phyloP scores from a whole-genome alignment of 2,797 vertebrate genomes.

The Pteropus rufus region DNA sequence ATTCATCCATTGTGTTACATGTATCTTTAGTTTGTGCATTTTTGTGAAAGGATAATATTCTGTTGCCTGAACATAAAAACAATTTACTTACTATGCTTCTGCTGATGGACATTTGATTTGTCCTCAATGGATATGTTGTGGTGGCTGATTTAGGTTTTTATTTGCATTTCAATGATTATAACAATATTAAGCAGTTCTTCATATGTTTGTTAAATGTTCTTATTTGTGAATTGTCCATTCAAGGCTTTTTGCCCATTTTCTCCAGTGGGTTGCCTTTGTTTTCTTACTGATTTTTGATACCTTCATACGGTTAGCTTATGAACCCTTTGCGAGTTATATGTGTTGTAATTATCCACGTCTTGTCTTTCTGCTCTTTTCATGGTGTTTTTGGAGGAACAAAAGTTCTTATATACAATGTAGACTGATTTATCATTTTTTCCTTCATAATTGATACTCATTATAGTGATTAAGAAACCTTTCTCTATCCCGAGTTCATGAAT shows the following conservation, averaged over 20 bases:
- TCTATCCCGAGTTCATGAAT: not conserved
- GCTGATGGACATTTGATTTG: not conserved
- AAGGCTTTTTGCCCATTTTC: not conserved
- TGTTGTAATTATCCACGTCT: not conserved
- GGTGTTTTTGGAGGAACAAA: not conserved
- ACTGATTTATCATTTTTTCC: not conserved
- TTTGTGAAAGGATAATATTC: not conserved
- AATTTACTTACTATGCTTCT: not conserved
- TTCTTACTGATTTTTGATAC: not conserved
- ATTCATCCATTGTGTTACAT: not conserved
- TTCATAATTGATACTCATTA: not conserved
- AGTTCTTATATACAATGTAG: not conserved
- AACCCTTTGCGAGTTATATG: not conserved
- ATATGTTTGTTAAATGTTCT: not conserved
- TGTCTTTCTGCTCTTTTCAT: not conserved
- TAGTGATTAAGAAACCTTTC: not conserved
- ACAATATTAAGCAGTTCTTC: not conserved
- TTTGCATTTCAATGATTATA: not conserved
- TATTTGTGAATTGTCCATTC: not conserved
- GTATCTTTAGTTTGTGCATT: not conserved
- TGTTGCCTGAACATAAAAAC: not conserved
- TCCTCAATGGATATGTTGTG: not conserved
- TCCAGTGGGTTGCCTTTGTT: not conserved
- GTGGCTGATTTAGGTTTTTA: not conserved
- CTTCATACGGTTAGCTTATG: not conserved